Conservation (phyloP, 2,888 invertebrate genomes). For the Tipula unca region DNA sequence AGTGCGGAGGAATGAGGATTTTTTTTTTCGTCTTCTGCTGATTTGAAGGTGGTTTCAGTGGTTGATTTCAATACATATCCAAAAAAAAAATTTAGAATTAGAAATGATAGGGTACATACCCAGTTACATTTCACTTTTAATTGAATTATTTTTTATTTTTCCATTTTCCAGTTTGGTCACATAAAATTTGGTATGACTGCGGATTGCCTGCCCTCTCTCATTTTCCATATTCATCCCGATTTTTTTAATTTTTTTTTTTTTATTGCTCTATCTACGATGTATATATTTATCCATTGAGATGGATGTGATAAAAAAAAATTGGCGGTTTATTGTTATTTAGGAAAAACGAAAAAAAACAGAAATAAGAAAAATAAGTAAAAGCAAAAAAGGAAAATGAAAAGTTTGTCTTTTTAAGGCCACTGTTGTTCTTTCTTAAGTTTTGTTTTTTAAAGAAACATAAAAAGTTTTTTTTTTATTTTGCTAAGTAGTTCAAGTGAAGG, state of each 20-base stretch:
- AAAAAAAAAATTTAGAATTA: not conserved
- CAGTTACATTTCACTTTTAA: slow-evolving; percentile 14
- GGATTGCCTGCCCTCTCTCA: not conserved
- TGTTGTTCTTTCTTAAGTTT: not conserved
- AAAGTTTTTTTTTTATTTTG: not conserved
- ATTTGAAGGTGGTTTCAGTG: not conserved
- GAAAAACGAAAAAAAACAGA: not conserved
- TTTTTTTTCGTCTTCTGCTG: not conserved
- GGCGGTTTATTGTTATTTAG: not conserved
- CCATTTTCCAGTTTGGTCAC: not conserved
- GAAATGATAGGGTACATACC: slow-evolving; percentile 8
- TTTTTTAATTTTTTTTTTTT: not conserved
- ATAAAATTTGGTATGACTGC: not conserved
- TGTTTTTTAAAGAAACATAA: not conserved
- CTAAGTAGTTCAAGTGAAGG: not conserved
- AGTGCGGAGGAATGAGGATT: not conserved
- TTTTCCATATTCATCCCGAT: not conserved
- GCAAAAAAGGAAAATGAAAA: not conserved
- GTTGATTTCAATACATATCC: not conserved
- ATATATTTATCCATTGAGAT: not conserved
- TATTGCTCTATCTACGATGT: not conserved
- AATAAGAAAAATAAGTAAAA: not conserved
- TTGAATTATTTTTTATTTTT: not conserved
- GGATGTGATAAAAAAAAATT: not conserved
- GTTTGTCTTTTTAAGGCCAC: not conserved